Evolutionary conservation across 2,797 vertebrate genomes (phyloP).

Genomic region (Melanotaenia parkinsoni): DNA sequence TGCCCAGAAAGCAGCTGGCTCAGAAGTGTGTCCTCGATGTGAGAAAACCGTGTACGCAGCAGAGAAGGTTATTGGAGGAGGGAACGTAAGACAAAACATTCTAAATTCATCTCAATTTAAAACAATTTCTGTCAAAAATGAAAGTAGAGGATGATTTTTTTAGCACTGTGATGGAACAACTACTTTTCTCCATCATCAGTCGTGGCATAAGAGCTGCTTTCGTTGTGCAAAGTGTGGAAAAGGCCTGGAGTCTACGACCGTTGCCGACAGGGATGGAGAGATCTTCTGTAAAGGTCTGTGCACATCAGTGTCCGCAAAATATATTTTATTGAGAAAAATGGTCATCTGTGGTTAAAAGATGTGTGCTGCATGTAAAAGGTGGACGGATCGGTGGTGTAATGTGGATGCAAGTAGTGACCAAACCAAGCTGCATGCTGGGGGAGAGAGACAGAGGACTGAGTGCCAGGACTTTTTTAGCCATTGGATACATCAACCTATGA

Average conservation of each 20-base stretch:
- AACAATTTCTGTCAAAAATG: background rate
- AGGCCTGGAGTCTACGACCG: slow-evolving; percentile 95
- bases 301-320: too few relatives aligned
- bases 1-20: slow-evolving; percentile 85
- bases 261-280: slow-evolving; percentile 96
- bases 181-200: slow-evolving; percentile 75
- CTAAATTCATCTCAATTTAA: background rate
- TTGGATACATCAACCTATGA: background rate
- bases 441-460: too few relatives aligned
- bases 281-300: slow-evolving; percentile 89
- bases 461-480: too few relatives aligned
- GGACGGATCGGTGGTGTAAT: too few relatives aligned
- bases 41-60: slow-evolving; percentile 91
- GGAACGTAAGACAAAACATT: slow-evolving; percentile 87
- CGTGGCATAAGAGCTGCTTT: slow-evolving; percentile 97
- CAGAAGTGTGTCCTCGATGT: slow-evolving; percentile 92
- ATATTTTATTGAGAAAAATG: too few relatives aligned
- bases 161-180: background rate
- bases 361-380: too few relatives aligned
- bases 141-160: fast-evolving
- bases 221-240: slow-evolving; percentile 97
- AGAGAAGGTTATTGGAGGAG: slow-evolving; percentile 93
- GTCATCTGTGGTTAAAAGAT: too few relatives aligned
- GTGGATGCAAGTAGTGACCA: too few relatives aligned
- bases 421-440: too few relatives aligned